Conservation (phyloP, 1,140 invertebrate species). For the Drosophila ercepeae region DNA sequence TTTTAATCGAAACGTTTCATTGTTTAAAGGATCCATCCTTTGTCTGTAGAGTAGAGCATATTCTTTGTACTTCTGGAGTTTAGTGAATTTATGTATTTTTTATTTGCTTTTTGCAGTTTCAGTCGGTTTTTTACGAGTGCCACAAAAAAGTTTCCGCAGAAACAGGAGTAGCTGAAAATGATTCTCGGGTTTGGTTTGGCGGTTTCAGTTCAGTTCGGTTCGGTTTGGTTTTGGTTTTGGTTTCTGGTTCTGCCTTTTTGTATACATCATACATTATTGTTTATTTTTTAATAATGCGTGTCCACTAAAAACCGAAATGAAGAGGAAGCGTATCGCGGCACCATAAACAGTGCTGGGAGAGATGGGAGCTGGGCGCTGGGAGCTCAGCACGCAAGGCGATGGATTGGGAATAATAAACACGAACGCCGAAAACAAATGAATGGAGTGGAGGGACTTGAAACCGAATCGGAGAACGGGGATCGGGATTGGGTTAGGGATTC, state of each 20-base stretch:
- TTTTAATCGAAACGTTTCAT: neutral
- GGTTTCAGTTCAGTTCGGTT: slow-evolving; percentile 10
- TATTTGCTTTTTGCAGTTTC: slow-evolving; percentile 50
- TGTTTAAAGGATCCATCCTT: neutral
- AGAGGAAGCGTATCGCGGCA: slow-evolving; percentile 71
- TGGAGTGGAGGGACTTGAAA: slow-evolving; percentile 2
- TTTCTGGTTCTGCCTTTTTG: slow-evolving; percentile 32
- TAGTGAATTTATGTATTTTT: slow-evolving; percentile 38
- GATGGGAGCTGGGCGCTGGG: no score
- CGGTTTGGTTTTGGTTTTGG: slow-evolving; percentile 18
- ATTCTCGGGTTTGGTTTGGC: slow-evolving; percentile 24
- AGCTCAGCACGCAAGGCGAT: slow-evolving; percentile 56
- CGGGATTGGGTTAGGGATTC: slow-evolving; percentile 1
- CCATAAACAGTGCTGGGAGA: slow-evolving; percentile 60
- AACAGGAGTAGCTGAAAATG: slow-evolving; percentile 67
- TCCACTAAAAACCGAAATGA: slow-evolving; percentile 67
- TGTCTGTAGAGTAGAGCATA: slow-evolving; percentile 17
- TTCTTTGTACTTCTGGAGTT: slow-evolving; percentile 12
- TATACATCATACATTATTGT: slow-evolving; percentile 69
- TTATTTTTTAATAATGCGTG: slow-evolving; percentile 83
- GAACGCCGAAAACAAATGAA: slow-evolving; percentile 48
- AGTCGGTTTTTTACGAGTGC: slow-evolving; percentile 62
- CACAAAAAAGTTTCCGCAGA: slow-evolving; percentile 64
- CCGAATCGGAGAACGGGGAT: slow-evolving; percentile 21
- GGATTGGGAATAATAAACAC: slow-evolving; percentile 73